Evolutionary conservation across 2,113 vertebrate genomes (phyloP).

Genomic region (Alectura lathami): DNA sequence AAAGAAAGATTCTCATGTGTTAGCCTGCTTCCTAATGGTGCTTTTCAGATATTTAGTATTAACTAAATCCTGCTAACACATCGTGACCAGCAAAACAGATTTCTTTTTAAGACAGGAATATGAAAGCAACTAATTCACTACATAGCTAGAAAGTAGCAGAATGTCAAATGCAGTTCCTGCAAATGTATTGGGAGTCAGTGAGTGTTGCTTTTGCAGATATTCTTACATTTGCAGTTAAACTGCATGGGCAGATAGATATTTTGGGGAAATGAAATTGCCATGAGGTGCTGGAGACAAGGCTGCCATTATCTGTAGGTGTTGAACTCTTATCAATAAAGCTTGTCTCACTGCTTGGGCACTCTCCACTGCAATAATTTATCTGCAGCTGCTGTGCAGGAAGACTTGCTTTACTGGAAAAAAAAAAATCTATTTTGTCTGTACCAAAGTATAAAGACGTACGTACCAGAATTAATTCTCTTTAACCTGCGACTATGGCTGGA

Average conservation of each 20-base stretch:
- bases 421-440: not conserved
- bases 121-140: not conserved
- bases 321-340: not conserved
- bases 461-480: not conserved
- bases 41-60: not conserved
- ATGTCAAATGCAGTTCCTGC: not conserved
- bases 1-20: not conserved
- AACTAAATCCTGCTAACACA: not conserved
- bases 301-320: not conserved
- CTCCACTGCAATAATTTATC: not conserved
- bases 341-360: not conserved
- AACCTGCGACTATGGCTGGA: not conserved
- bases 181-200: not conserved
- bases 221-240: not conserved
- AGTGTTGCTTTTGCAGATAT: conserved; percentile 2
- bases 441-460: not conserved
- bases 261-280: not conserved
- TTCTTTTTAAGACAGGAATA: not conserved
- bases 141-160: not conserved
- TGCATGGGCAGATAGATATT: not conserved
- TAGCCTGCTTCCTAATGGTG: not conserved
- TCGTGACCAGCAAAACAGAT: not conserved
- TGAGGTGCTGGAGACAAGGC: not conserved
- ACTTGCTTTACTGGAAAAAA: not conserved
- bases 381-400: not conserved